A percentile compares a stretch with the other conserved stretches of the same genome.
phyloP scores from a whole-genome alignment of 2,113 vertebrate genomes.

The Alaudala cheleensis region DNA sequence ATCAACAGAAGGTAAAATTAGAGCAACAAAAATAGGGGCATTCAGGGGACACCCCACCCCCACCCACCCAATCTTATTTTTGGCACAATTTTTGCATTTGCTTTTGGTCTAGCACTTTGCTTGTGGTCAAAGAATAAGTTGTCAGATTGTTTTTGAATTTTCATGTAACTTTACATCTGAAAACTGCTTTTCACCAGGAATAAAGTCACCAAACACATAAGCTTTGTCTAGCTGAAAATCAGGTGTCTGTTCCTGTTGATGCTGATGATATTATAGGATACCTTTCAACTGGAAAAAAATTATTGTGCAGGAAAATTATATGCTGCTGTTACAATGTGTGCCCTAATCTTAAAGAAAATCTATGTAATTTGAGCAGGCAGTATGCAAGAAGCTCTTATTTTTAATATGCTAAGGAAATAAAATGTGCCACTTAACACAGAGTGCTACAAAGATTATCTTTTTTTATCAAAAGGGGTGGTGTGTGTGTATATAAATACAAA shows the following conservation, averaged over 20 bases:
- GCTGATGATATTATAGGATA: constrained; percentile 67
- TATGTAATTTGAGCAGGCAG: constrained; percentile 56
- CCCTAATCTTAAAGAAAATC: constrained; percentile 68
- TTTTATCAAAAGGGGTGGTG: constrained; percentile 1
- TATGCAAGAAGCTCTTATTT: constrained; percentile 19
- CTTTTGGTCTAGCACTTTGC: constrained; percentile 21
- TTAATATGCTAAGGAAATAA: constrained; percentile 39
- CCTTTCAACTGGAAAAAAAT: constrained; percentile 72
- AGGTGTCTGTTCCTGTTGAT: constrained; percentile 59
- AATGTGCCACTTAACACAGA: constrained; percentile 38
- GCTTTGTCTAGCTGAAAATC: constrained; percentile 68
- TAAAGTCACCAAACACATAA: constrained; percentile 15
- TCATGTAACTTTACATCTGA: neutral
- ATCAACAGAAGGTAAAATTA: neutral
- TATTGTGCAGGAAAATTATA: constrained; percentile 69
- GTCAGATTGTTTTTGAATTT: constrained; percentile 8
- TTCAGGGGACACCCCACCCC: neutral
- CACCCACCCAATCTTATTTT: neutral
- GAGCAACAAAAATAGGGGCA: neutral
- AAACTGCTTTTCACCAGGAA: constrained; percentile 49
- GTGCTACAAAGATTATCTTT: constrained; percentile 16
- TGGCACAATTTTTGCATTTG: constrained; percentile 14
- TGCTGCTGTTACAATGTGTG: constrained; percentile 59
- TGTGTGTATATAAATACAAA: neutral
- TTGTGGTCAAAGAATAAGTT: constrained; percentile 35